A percentile compares a stretch with the other conserved stretches of the same genome.
These are phyloP conservation scores for Eilema griseolum DNA, from an alignment of 2,888 invertebrate genomes.

Conservation along the genomic window DNA sequence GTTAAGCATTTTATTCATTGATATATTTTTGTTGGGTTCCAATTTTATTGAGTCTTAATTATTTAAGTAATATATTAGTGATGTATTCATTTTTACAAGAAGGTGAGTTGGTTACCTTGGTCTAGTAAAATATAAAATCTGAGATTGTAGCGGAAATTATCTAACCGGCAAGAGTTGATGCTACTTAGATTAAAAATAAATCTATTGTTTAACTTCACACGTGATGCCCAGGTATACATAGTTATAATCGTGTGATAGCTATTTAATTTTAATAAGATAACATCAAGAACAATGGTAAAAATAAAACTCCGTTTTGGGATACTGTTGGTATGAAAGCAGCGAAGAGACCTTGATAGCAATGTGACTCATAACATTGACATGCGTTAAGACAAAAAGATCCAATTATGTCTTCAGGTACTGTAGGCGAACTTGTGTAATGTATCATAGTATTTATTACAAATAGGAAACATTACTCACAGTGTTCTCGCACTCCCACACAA, in stretches of 20 bases:
- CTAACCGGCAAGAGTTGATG: slow-evolving; percentile 27
- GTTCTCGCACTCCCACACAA: slow-evolving; percentile 37
- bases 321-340: slow-evolving; percentile 35
- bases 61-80: slow-evolving; percentile 18
- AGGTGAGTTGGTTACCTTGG: slow-evolving; percentile 35
- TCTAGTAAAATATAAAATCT: slow-evolving; percentile 38
- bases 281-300: slow-evolving; percentile 32
- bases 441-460: slow-evolving; percentile 40
- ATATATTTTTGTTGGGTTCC: not conserved
- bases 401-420: slow-evolving; percentile 54
- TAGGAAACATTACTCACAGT: slow-evolving; percentile 53
- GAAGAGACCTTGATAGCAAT: slow-evolving; percentile 53
- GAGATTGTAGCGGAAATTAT: slow-evolving; percentile 32
- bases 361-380: slow-evolving; percentile 61
- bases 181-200: slow-evolving; percentile 14
- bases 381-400: slow-evolving; percentile 60
- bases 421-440: slow-evolving; percentile 38
- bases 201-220: slow-evolving; percentile 19
- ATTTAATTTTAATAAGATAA: not conserved
- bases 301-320: slow-evolving; percentile 47
- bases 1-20: slow-evolving; percentile 39
- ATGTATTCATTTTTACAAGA: slow-evolving; percentile 20
- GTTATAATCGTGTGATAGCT: slow-evolving; percentile 7
- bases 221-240: slow-evolving; percentile 10
- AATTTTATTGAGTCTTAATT: not conserved